Evolutionary conservation across 2,888 invertebrate genomes (phyloP).

Genomic region (Hydriomena furcata): DNA sequence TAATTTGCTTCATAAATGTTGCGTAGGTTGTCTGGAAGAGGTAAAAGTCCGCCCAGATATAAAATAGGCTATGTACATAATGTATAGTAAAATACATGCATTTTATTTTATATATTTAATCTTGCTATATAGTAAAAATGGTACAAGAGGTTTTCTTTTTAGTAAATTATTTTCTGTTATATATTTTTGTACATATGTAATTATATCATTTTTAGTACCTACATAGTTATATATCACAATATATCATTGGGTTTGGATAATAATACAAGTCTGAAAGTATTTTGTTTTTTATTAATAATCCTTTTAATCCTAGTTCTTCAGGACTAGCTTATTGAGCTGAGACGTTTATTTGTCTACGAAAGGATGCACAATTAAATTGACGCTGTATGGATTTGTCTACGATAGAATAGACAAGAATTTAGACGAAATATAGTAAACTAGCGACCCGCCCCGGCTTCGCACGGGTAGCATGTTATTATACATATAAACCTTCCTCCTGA

Average conservation of each 20-base stretch:
- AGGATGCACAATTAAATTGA: no score
- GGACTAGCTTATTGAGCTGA: no score
- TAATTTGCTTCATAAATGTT: neutral
- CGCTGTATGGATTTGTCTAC: no score
- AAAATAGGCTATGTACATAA: slow-evolving; percentile 13
- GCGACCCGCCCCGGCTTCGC: no score
- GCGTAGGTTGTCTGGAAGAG: slow-evolving; percentile 5
- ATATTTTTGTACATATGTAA: slow-evolving; percentile 28
- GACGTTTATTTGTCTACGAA: no score
- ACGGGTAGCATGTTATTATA: no score
- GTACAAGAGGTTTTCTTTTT: slow-evolving; percentile 6
- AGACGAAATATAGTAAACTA: no score
- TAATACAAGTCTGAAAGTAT: slow-evolving; percentile 12
- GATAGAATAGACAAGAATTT: no score
- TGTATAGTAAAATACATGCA: slow-evolving; percentile 20
- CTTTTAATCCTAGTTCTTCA: no score
- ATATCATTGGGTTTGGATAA: slow-evolving; percentile 21
- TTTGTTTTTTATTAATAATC: slow-evolving; percentile 1
- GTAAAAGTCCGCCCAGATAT: neutral
- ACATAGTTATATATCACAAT: slow-evolving; percentile 17
- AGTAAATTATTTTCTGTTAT: slow-evolving; percentile 26
- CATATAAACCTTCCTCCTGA: no score
- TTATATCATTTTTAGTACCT: slow-evolving; percentile 13
- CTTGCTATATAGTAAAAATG: neutral
- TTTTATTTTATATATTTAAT: slow-evolving; percentile 18